phyloP scores from a whole-genome alignment of 2,888 invertebrate species.

The Oligia strigilis region DNA sequence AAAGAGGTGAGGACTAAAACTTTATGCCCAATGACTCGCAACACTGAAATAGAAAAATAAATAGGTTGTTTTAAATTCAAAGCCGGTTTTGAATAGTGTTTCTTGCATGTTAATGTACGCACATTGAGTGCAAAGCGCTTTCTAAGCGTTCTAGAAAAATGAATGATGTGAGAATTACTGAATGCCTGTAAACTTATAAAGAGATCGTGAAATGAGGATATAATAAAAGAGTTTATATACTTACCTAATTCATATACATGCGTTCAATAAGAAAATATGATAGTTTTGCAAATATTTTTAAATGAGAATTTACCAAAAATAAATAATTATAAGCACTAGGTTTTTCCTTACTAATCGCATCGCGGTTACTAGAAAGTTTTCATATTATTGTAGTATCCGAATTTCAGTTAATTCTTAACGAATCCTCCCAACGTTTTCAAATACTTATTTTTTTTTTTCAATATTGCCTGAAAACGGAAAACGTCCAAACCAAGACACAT shows the following conservation, averaged over 20 bases:
- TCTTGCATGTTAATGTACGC: conserved; percentile 53
- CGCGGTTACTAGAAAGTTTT: not conserved
- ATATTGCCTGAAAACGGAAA: conserved; percentile 7
- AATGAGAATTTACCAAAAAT: not conserved
- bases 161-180: conserved; percentile 23
- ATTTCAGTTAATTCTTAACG: not conserved
- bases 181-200: conserved; percentile 9
- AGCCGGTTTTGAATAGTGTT: conserved; percentile 43
- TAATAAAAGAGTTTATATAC: not conserved
- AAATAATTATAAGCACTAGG: not conserved
- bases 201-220: not conserved
- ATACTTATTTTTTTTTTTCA: not conserved
- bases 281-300: not conserved
- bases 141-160: conserved; percentile 44
- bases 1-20: conserved; percentile 51
- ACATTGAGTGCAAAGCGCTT: conserved; percentile 49
- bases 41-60: conserved; percentile 57
- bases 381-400: not conserved
- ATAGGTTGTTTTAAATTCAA: conserved; percentile 54
- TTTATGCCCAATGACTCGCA: conserved; percentile 60
- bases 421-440: not conserved
- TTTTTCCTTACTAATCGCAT: too few species aligned
- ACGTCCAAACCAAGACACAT: not conserved
- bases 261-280: not conserved
- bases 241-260: not conserved